A percentile compares a stretch with the other conserved stretches of the same genome.
phyloP scores from a whole-genome alignment of 2,797 vertebrate species.

The Spheniscus humboldti region DNA sequence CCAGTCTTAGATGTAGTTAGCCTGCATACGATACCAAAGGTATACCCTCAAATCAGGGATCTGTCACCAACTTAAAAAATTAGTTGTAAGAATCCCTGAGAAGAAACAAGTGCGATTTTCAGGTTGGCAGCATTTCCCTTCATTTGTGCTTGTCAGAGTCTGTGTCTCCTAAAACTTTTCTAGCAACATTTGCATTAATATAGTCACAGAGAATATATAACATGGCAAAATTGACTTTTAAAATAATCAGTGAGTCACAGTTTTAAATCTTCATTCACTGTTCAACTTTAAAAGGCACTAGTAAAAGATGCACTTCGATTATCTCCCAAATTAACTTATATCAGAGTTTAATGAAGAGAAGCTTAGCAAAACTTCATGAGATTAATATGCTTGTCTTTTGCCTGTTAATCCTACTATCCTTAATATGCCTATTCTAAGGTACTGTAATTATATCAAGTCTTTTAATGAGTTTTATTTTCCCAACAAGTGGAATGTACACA shows the following conservation, averaged over 20 bases:
- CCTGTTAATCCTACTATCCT: conserved; percentile 43
- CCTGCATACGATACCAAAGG: background rate
- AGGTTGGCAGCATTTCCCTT: background rate
- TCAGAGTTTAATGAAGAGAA: conserved; percentile 33
- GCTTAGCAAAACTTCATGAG: conserved; percentile 24
- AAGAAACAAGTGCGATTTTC: background rate
- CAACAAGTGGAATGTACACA: conserved; percentile 19
- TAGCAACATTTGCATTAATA: background rate
- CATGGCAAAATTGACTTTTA: background rate
- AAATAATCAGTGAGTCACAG: background rate
- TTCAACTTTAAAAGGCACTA: background rate
- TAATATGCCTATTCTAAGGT: background rate
- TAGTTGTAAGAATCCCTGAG: background rate
- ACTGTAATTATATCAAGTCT: conserved; percentile 41
- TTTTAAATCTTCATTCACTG: background rate
- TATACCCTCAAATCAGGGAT: background rate
- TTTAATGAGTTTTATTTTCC: conserved; percentile 52
- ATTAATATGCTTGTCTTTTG: conserved; percentile 48
- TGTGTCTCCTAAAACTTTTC: background rate
- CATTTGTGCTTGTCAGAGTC: background rate
- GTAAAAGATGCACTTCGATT: background rate
- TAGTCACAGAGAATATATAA: background rate
- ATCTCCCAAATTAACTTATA: conserved; percentile 6
- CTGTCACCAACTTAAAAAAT: background rate
- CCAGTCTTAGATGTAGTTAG: background rate